Base-by-base conservation (phyloP, 2,888 invertebrate species). In the Parnassius smintheus region DNA sequence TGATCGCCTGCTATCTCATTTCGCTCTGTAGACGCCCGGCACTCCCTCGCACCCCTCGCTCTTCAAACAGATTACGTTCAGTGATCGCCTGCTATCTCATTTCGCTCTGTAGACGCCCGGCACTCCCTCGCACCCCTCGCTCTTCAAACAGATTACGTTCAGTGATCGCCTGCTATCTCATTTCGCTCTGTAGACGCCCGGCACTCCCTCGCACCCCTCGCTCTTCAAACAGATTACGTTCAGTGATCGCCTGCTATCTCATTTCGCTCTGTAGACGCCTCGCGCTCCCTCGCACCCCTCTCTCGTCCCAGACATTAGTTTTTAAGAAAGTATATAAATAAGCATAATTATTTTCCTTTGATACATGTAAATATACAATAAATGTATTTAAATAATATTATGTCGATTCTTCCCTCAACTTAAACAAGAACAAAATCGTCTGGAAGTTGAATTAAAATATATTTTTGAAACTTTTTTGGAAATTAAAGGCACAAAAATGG, bases 131-230 rank as follows among this genome's bases (percentile, higher is more conserved):
- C 49, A 88, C 86, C 80, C 88, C 9, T 71, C 78, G 58, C 93
- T 95, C 72, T 95, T 95, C 76, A 92, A 92, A 56, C 91, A 94
- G 71, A 94, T 95, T 75, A 92, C 93, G 11, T 94, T 95, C 77
- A 89, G 74, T 65, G 95, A 93, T 60, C 84, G 93, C 49, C 86
- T 94, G 52, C 80, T 93, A 1, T 74, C 81, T 7, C 89, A 89
- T 67, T 92, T 91, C 68, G 85, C 88, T 22, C 73, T 89, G 49
- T 57, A 52, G 44, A 0, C 42, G 12, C 13, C 13, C 10, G 10
- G 9, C 25, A 9, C 3, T 41, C 9, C 44, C 8, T 42, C 22
- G 41, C 49, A 88, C 86, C 80, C 88, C 9, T 71, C 78, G 58
- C 93, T 95, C 72, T 95, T 95, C 75, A 92, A 92, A 56, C 91